Evolutionary conservation across 1,140 invertebrate genomes (phyloP).

Genomic region (Philaenus spumarius): DNA sequence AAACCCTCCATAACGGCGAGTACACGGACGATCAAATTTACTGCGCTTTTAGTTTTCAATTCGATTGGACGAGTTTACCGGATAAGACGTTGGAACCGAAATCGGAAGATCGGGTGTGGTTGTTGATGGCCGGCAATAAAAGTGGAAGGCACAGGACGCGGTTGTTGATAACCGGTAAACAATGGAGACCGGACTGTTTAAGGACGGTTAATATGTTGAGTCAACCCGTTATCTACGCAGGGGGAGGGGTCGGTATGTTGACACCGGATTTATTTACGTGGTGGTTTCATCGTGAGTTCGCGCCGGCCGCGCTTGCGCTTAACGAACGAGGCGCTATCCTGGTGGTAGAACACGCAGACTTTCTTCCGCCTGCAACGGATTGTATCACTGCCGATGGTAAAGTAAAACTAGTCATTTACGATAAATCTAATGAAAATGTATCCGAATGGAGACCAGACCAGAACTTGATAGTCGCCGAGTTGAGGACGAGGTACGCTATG

Average conservation of each 20-base stretch:
- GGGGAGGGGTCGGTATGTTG: constrained; percentile 43
- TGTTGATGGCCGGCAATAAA: constrained; percentile 45
- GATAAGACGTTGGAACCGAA: constrained; percentile 30
- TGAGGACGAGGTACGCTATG: constrained; percentile 40
- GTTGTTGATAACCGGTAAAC: constrained; percentile 43
- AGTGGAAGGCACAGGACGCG: constrained; percentile 44
- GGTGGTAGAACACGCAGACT: constrained; percentile 40
- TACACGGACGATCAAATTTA: constrained; percentile 44
- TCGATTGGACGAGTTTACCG: constrained; percentile 45
- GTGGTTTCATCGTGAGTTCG: constrained; percentile 49
- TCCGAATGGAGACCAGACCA: constrained; percentile 36
- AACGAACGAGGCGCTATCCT: constrained; percentile 42
- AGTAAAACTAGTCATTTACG: constrained; percentile 36
- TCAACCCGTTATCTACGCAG: constrained; percentile 48
- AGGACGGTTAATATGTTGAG: constrained; percentile 47
- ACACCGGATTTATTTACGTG: constrained; percentile 46
- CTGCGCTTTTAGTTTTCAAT: constrained; percentile 40
- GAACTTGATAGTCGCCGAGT: constrained; percentile 38
- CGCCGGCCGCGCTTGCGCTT: constrained; percentile 43
- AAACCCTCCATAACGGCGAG: constrained; percentile 5
- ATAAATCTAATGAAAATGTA: constrained; percentile 24
- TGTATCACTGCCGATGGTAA: constrained; percentile 40
- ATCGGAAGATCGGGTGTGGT: constrained; percentile 40
- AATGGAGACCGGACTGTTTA: constrained; percentile 45
- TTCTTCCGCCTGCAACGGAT: constrained; percentile 37